Evolutionary conservation across 2,797 vertebrate species (phyloP).

Genomic region (Acrossocheilus fasciatus): DNA sequence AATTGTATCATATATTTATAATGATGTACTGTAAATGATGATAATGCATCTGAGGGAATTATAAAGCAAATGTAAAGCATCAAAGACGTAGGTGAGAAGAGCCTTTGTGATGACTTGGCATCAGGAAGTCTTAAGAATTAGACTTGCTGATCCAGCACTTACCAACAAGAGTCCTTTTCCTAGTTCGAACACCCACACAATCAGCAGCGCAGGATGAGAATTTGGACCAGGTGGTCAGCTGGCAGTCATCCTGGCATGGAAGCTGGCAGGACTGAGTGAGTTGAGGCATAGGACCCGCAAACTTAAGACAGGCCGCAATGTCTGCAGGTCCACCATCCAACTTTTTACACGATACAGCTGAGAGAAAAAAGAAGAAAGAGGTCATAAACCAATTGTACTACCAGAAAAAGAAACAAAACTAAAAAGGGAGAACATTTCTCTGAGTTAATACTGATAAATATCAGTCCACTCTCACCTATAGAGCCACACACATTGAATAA

Average conservation of each 20-base stretch:
- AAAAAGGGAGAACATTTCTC: background rate
- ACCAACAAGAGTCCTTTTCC: slow-evolving; percentile 91
- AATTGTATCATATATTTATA: background rate
- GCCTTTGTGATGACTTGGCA: background rate
- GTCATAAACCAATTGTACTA: background rate
- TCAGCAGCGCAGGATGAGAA: slow-evolving; percentile 93
- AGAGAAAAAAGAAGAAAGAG: background rate
- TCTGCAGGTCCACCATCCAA: slow-evolving; percentile 90
- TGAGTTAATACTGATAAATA: background rate
- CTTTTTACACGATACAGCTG: slow-evolving; percentile 95
- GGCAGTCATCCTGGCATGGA: slow-evolving; percentile 96
- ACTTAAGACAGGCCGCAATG: slow-evolving; percentile 85
- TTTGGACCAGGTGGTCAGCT: slow-evolving; percentile 94
- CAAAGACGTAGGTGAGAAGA: background rate
- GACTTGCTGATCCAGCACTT: slow-evolving; percentile 57
- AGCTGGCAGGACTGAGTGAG: slow-evolving; percentile 92
- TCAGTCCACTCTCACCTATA: background rate
- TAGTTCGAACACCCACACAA: slow-evolving; percentile 90
- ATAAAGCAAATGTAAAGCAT: background rate
- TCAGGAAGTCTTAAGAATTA: background rate
- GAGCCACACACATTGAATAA: slow-evolving; percentile 33
- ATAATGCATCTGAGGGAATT: background rate
- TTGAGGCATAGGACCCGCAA: slow-evolving; percentile 85
- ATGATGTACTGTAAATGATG: background rate
- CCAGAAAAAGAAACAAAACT: background rate